Evolutionary conservation across 2,113 vertebrate genomes (phyloP).

Genomic region (Blennius ocellaris): DNA sequence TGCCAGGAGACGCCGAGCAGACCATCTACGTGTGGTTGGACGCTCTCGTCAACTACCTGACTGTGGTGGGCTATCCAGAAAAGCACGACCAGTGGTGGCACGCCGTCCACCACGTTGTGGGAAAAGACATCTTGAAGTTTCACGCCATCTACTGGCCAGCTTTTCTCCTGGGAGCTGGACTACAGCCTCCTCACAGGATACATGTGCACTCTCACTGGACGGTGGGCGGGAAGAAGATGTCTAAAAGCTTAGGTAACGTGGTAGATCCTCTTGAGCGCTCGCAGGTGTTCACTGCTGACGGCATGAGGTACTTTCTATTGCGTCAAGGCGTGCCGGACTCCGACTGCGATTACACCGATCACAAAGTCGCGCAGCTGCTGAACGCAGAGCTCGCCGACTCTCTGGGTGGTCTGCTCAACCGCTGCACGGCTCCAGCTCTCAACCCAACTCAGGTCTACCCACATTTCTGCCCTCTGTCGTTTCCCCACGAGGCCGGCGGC

Average conservation of each 20-base stretch:
- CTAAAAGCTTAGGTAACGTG: slow-evolving; percentile 95
- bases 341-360: slow-evolving; percentile 91
- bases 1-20: slow-evolving; percentile 88
- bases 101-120: slow-evolving; percentile 85
- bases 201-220: slow-evolving; percentile 97
- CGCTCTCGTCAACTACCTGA: slow-evolving; percentile 95
- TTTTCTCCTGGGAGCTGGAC: slow-evolving; percentile 89
- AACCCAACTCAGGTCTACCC: slow-evolving; percentile 91
- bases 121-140: slow-evolving; percentile 97
- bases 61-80: slow-evolving; percentile 89
- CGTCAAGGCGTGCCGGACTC: slow-evolving; percentile 92
- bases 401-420: slow-evolving; percentile 93
- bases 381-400: slow-evolving; percentile 93
- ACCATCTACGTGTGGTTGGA: slow-evolving; percentile 97
- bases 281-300: slow-evolving; percentile 86
- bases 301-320: slow-evolving; percentile 94
- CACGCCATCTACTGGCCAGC: slow-evolving; percentile 97
- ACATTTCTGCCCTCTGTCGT: slow-evolving; percentile 82
- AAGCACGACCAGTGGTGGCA: slow-evolving; percentile 85
- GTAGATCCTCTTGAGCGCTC: slow-evolving; percentile 86
- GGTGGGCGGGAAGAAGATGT: slow-evolving; percentile 94
- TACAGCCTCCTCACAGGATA: slow-evolving; percentile 87
- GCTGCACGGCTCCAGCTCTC: slow-evolving; percentile 88
- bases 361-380: slow-evolving; percentile 89
- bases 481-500: slow-evolving; percentile 73